A percentile compares a stretch with the other conserved stretches of the same genome.
Conservation (phyloP, 92 coral and sea anemone species). For the Meandrina meandrites region DNA sequence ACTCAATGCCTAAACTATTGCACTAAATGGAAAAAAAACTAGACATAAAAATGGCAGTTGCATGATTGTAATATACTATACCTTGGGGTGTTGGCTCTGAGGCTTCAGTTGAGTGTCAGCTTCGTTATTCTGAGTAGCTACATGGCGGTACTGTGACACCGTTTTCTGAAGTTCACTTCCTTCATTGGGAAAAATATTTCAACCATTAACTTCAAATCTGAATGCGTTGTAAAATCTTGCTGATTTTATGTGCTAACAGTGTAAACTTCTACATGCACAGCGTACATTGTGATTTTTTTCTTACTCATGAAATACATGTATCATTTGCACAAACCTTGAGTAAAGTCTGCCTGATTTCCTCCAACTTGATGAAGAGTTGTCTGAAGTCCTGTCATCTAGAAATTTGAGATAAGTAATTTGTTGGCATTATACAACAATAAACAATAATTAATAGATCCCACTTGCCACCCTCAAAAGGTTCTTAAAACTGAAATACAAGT, state of each 20-base stretch:
- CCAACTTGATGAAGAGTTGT: constrained; percentile 89
- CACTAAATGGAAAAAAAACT: too few species aligned
- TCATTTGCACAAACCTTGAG: constrained; percentile 31
- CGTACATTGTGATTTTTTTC: too few species aligned
- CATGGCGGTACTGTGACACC: constrained; percentile 58
- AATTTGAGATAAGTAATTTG: not conserved
- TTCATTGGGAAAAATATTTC: not conserved
- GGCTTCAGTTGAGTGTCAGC: constrained; percentile 36
- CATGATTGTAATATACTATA: not conserved
- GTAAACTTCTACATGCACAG: too few species aligned
- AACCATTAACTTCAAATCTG: not conserved
- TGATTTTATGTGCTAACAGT: not conserved
- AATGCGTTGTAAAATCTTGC: too few species aligned
- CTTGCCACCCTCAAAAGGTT: too few species aligned
- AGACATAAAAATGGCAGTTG: too few species aligned
- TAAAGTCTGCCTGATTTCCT: constrained; percentile 54
- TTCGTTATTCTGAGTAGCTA: constrained; percentile 37
- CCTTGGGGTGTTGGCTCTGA: constrained; percentile 83
- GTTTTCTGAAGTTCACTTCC: constrained; percentile 47
- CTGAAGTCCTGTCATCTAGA: constrained; percentile 91
- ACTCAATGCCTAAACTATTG: too few species aligned
- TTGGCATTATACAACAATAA: too few species aligned
- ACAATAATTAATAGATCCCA: too few species aligned
- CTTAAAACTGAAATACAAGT: too few species aligned
- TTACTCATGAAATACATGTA: too few species aligned